Conservation (phyloP, 2,888 invertebrate genomes). For the Philonicus albiceps region DNA sequence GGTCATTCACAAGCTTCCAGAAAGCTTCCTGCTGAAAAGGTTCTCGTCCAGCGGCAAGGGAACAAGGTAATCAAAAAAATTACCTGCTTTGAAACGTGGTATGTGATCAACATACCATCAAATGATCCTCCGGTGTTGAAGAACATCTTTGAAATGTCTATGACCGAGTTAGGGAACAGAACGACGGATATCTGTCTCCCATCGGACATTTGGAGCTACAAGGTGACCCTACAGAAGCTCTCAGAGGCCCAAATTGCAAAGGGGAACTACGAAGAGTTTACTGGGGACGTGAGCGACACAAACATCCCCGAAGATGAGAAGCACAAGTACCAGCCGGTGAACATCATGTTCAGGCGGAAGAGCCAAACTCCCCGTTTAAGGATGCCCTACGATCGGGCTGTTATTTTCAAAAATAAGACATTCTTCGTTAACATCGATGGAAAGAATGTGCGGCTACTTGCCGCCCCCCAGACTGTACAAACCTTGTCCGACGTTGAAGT, state of each 20-base stretch:
- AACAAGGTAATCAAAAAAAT: conserved; percentile 62
- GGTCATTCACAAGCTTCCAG: neutral
- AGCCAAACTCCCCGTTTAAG: conserved; percentile 55
- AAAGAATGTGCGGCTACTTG: conserved; percentile 61
- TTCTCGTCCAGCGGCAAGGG: conserved; percentile 58
- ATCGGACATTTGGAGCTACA: conserved; percentile 58
- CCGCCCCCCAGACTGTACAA: conserved; percentile 59
- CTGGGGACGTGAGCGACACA: conserved; percentile 58
- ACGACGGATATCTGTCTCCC: conserved; percentile 57
- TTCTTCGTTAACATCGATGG: conserved; percentile 63
- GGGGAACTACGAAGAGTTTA: conserved; percentile 54
- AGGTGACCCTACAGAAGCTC: conserved; percentile 59
- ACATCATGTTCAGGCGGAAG: conserved; percentile 61
- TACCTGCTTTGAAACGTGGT: conserved; percentile 64
- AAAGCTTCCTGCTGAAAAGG: conserved; percentile 57
- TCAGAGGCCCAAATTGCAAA: neutral
- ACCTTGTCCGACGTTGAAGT: conserved; percentile 60
- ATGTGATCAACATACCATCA: conserved; percentile 59
- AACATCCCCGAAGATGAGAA: conserved; percentile 60
- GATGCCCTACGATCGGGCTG: conserved; percentile 62
- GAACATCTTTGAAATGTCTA: conserved; percentile 55
- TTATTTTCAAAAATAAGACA: conserved; percentile 62
- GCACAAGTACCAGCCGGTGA: conserved; percentile 60
- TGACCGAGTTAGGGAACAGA: conserved; percentile 59
- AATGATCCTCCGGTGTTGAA: conserved; percentile 16